phyloP scores from a whole-genome alignment of 2,888 invertebrate species.

The Parasteatoda lunata region DNA sequence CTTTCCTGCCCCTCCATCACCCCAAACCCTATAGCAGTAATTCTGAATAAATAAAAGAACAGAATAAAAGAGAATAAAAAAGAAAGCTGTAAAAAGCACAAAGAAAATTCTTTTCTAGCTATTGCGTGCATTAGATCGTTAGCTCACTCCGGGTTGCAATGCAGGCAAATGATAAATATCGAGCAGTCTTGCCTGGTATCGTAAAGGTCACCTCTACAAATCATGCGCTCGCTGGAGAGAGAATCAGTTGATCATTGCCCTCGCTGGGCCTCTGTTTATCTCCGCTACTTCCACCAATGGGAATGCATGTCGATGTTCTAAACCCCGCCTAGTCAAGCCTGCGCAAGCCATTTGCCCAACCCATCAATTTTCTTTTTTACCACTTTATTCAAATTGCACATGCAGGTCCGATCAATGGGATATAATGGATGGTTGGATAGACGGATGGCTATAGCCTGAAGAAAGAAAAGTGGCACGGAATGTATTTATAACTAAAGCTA shows the following conservation, averaged over 20 bases:
- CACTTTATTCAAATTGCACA: slow-evolving; percentile 52
- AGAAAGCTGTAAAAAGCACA: background rate
- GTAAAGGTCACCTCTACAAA: slow-evolving; percentile 69
- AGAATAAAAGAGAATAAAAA: slow-evolving; percentile 12
- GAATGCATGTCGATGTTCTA: slow-evolving; percentile 28
- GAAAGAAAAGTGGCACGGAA: background rate
- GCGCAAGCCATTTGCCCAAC: slow-evolving; percentile 56
- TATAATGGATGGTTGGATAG: background rate
- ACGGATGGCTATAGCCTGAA: background rate
- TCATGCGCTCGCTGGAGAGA: slow-evolving; percentile 61
- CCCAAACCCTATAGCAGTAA: slow-evolving; percentile 19
- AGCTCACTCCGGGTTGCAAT: slow-evolving; percentile 44
- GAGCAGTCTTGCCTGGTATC: slow-evolving; percentile 54
- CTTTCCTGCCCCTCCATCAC: slow-evolving; percentile 1
- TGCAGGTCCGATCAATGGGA: slow-evolving; percentile 54
- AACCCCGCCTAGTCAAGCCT: slow-evolving; percentile 48
- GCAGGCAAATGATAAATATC: slow-evolving; percentile 51
- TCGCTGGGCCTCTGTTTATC: slow-evolving; percentile 68
- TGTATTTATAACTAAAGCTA: background rate
- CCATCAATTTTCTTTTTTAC: slow-evolving; percentile 34
- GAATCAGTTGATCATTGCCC: slow-evolving; percentile 68
- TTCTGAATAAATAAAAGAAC: slow-evolving; percentile 29
- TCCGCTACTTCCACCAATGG: slow-evolving; percentile 46
- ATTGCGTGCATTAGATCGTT: slow-evolving; percentile 43
- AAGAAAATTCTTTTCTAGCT: slow-evolving; percentile 10